These are phyloP conservation scores for Zaprionus obscuricornis DNA, from an alignment of 2,888 invertebrate genomes.

Conservation along the genomic window DNA sequence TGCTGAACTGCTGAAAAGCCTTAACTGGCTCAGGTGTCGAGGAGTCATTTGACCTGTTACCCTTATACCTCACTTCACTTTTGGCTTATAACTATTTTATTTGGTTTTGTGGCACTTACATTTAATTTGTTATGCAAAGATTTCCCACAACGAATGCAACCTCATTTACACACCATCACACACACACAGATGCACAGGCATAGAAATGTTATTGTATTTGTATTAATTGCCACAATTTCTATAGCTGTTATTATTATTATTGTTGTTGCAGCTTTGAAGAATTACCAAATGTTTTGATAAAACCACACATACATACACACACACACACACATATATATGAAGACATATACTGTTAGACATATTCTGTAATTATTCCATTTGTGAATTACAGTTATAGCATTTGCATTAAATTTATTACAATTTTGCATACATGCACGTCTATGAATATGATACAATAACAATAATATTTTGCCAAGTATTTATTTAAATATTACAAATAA, in stretches of 20 bases:
- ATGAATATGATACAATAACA: too few species aligned
- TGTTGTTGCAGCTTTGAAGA: conserved; percentile 43
- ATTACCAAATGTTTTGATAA: conserved; percentile 47
- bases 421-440: too few species aligned
- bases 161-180: conserved; percentile 30
- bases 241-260: conserved; percentile 19
- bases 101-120: conserved; percentile 72
- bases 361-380: conserved; percentile 23
- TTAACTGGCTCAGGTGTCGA: conserved; percentile 42
- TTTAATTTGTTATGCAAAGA: conserved; percentile 74
- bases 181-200: too few species aligned
- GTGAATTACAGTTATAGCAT: conserved; percentile 47
- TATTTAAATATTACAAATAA: neutral
- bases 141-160: conserved; percentile 39
- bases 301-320: conserved; percentile 40
- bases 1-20: neutral
- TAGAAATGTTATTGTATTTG: conserved; percentile 32
- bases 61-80: neutral
- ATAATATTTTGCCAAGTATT: too few species aligned
- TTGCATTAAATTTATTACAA: conserved; percentile 53
- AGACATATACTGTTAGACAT: too few species aligned
- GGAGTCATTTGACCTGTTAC: neutral
- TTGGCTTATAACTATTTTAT: conserved; percentile 51
- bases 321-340: conserved; percentile 9
- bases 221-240: conserved; percentile 52